These are phyloP conservation scores for Planococcus citri DNA, from an alignment of 1,140 invertebrate species.

Conservation along the genomic window DNA sequence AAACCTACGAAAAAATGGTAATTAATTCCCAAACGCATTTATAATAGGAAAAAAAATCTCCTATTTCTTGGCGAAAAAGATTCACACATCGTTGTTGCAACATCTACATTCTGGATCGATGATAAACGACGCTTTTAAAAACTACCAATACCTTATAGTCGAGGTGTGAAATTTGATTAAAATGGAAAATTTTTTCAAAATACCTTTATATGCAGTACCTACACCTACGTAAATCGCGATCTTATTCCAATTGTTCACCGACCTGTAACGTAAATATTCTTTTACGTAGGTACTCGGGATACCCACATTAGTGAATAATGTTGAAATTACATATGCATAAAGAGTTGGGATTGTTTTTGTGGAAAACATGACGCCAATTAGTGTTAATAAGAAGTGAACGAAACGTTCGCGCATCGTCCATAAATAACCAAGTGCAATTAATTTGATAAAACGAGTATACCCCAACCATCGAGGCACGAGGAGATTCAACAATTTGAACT, in stretches of 20 bases:
- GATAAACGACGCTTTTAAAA: too few species aligned
- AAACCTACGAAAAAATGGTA: too few species aligned
- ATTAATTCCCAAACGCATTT: background rate
- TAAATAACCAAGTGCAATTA: background rate
- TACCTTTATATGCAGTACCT: background rate
- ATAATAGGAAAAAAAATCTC: background rate
- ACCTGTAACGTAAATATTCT: background rate
- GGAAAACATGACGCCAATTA: slow-evolving; percentile 2
- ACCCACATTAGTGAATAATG: background rate
- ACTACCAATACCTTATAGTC: too few species aligned
- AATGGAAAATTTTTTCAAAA: background rate
- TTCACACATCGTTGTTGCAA: too few species aligned
- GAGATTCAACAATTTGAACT: background rate
- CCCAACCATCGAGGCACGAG: too few species aligned
- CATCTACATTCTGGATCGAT: too few species aligned
- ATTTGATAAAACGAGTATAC: background rate
- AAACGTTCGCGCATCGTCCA: background rate
- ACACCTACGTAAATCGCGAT: background rate
- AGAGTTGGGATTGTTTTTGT: slow-evolving; percentile 6
- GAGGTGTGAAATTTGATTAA: background rate
- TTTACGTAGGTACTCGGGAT: background rate
- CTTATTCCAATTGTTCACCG: background rate
- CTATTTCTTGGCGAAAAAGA: too few species aligned
- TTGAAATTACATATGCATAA: background rate
- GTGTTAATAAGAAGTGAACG: background rate